These are phyloP conservation scores for Cynocephalus volans DNA, from an alignment of 2,113 vertebrate species.

Conservation along the genomic window DNA sequence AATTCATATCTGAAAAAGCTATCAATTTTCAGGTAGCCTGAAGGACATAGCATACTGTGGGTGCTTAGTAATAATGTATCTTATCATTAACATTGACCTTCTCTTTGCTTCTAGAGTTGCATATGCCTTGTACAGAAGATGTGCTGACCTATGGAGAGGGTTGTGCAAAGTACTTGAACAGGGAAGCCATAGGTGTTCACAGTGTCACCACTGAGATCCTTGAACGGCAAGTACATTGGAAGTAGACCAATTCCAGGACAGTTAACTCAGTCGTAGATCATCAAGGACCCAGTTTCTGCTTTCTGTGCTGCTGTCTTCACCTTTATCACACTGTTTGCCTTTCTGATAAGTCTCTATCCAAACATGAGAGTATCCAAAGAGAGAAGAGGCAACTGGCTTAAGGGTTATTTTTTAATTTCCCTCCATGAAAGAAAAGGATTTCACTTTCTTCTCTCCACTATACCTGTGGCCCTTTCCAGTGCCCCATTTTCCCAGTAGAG, in stretches of 20 bases:
- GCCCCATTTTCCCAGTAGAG: neutral
- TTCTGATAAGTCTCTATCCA: neutral
- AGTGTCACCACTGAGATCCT: neutral
- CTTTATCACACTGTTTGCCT: neutral
- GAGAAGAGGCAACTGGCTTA: neutral
- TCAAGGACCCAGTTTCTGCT: neutral
- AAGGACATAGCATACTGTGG: neutral
- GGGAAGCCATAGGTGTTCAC: neutral
- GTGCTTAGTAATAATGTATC: neutral
- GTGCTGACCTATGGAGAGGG: neutral
- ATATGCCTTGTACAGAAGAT: neutral
- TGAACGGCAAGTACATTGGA: neutral
- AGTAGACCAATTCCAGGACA: neutral
- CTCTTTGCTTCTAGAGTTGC: neutral
- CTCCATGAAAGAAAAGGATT: neutral
- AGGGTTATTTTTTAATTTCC: neutral
- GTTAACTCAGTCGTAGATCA: neutral
- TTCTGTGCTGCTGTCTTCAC: neutral
- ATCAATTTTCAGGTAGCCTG: neutral
- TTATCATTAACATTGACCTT: neutral
- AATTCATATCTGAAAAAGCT: neutral
- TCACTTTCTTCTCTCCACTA: neutral
- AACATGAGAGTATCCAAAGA: neutral
- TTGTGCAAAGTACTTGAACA: neutral
- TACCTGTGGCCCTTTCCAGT: neutral